Base-by-base conservation (phyloP, 2,888 invertebrate species). In the Trissolcus brochymenae region DNA sequence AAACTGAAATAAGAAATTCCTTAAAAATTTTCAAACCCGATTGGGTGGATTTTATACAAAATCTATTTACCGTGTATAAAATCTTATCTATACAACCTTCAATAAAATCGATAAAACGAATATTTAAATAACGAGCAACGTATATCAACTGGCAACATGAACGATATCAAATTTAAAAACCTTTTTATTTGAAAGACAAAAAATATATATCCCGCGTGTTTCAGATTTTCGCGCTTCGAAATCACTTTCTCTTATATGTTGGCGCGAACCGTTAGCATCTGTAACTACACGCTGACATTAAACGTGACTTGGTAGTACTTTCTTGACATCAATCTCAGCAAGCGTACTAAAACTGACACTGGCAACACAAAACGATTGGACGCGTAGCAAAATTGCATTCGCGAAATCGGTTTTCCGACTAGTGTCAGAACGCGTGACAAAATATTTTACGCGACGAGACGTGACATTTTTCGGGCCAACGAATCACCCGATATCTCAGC, bases 401-500 rank as follows among this genome's bases (percentile, higher is more conserved):
- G 21, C 17, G 7, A 40, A 35, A 35, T 35, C 35, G 9, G 35
- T 35, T 11, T 35, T 2, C 9, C 11, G 9, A 35, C 11, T 9
- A 60, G 14, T 54, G 66, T 61, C 60, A 51, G 43, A 60, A 13
- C 17, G 17, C 14, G 19, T 35, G 41, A 25, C 46, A 61, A 61
- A 61, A 70, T 57, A 59, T 57, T 68, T 17, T 25, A 25, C 19
- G 14, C 60, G 21, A 7, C 57, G 53, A 2, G 17, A 14, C 46
- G 17, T 7, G 56, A 67, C 66, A 66, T 56, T 51, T 46, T 35
- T 64, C 25, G 43, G 57, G 19, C 50, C 56, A 56, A 62, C 74
- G 62, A 76, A 70, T 65, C 60, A 56, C 57, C 49, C 50, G 70
- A 61, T 74, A 76, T 78, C 64, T 66, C 68, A 65, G 79, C 80